A percentile compares a stretch with the other conserved stretches of the same genome.
Evolutionary conservation across 2,113 vertebrate genomes (phyloP).

Genomic region (Nothocercus nigrocapillus): DNA sequence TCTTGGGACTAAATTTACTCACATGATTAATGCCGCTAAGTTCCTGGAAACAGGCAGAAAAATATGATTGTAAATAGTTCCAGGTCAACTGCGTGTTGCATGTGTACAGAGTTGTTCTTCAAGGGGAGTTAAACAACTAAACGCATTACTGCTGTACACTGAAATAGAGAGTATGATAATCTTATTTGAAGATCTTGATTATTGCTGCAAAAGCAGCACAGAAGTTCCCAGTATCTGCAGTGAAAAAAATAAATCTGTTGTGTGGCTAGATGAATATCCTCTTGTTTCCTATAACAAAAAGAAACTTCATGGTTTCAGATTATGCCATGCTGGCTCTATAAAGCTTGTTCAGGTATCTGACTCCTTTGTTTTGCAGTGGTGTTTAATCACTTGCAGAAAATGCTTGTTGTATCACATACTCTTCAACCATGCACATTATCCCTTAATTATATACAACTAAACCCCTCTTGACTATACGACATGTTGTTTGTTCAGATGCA

Average conservation of each 20-base stretch:
- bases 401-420: slow-evolving; percentile 17
- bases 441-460: slow-evolving; percentile 52
- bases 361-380: slow-evolving; percentile 12
- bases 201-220: neutral
- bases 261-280: neutral
- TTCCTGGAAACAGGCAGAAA: neutral
- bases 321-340: neutral
- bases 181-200: slow-evolving; percentile 13
- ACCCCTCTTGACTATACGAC: slow-evolving; percentile 32
- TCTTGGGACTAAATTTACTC: neutral
- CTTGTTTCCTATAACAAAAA: neutral
- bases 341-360: neutral
- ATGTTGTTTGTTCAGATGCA: slow-evolving; percentile 57
- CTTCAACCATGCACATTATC: slow-evolving; percentile 36
- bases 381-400: slow-evolving; percentile 21
- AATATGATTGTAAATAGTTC: neutral
- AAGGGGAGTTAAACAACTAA: slow-evolving; percentile 22
- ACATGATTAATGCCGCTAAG: neutral
- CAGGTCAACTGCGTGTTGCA: neutral
- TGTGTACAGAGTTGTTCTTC: neutral
- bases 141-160: neutral
- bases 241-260: neutral
- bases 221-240: neutral
- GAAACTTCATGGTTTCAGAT: neutral
- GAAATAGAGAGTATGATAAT: slow-evolving; percentile 16